Conservation (phyloP, 1,140 invertebrate genomes). For the Nilaparvata lugens region DNA sequence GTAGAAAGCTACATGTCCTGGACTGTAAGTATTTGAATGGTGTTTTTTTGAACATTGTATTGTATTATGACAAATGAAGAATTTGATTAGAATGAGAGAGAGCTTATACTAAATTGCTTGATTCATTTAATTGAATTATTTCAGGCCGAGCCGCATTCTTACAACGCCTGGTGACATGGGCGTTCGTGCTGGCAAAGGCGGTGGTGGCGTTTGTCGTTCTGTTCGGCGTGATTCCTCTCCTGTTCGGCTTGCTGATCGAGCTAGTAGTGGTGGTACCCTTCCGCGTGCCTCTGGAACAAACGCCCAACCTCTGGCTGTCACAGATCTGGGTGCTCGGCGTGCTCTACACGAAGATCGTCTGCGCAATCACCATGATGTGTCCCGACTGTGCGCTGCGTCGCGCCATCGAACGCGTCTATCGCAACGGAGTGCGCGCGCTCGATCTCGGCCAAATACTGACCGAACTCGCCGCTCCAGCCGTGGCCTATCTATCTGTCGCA, state of each 20-base stretch:
- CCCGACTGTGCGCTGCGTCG: conserved; percentile 89
- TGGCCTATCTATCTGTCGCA: conserved; percentile 71
- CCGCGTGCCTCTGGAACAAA: conserved; percentile 86
- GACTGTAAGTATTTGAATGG: no score
- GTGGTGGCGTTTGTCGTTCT: conserved; percentile 67
- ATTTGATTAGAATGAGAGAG: no score
- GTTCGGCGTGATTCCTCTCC: conserved; percentile 81
- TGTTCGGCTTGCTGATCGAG: conserved; percentile 87
- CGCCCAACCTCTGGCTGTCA: conserved; percentile 91
- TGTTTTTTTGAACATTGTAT: no score
- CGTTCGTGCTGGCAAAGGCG: conserved; percentile 52
- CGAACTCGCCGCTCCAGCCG: conserved; percentile 80
- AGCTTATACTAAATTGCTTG: no score
- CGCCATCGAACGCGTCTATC: conserved; percentile 81
- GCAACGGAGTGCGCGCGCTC: conserved; percentile 88
- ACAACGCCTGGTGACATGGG: conserved; percentile 28
- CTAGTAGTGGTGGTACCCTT: conserved; percentile 86
- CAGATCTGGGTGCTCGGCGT: conserved; percentile 96
- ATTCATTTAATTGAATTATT: no score
- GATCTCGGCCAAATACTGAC: conserved; percentile 58
- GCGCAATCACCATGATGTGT: conserved; percentile 93
- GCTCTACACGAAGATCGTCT: conserved; percentile 96
- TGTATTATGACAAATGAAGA: no score
- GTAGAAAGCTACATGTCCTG: no score
- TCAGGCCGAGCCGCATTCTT: conserved; percentile 29